These are phyloP conservation scores for Gambusia affinis DNA, from an alignment of 2,113 vertebrate genomes.

Conservation along the genomic window DNA sequence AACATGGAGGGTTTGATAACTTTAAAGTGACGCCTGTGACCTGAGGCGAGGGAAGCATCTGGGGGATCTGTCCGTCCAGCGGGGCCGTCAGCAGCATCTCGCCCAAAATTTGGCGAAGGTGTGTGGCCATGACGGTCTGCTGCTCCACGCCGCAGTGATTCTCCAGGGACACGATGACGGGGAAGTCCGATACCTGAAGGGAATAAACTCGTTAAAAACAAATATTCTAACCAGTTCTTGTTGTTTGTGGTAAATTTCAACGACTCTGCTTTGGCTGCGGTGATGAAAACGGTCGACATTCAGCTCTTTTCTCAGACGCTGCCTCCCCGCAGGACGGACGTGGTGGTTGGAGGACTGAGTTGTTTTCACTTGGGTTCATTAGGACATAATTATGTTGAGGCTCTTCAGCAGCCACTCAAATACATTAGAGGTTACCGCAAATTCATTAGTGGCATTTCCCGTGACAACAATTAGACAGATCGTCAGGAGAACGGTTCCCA, in stretches of 20 bases:
- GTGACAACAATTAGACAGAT: neutral
- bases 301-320: slow-evolving; percentile 12
- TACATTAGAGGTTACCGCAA: slow-evolving; percentile 5
- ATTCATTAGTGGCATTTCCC: slow-evolving; percentile 5
- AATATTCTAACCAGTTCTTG: neutral
- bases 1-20: too few relatives aligned
- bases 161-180: slow-evolving; percentile 91
- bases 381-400: neutral
- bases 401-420: neutral
- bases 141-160: slow-evolving; percentile 93
- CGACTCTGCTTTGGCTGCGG: neutral
- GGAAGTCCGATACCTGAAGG: slow-evolving; percentile 86
- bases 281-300: slow-evolving; percentile 11
- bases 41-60: slow-evolving; percentile 88
- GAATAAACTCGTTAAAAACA: neutral
- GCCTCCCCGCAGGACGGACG: neutral
- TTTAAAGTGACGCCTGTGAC: slow-evolving; percentile 65
- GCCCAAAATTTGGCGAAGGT: slow-evolving; percentile 86
- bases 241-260: neutral
- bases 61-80: slow-evolving; percentile 73
- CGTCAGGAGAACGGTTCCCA: neutral
- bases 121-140: slow-evolving; percentile 83
- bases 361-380: neutral
- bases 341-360: neutral
- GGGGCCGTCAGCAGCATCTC: slow-evolving; percentile 81